Evolutionary conservation across 2,797 vertebrate genomes (phyloP).

Genomic region (Pangasius macronema): DNA sequence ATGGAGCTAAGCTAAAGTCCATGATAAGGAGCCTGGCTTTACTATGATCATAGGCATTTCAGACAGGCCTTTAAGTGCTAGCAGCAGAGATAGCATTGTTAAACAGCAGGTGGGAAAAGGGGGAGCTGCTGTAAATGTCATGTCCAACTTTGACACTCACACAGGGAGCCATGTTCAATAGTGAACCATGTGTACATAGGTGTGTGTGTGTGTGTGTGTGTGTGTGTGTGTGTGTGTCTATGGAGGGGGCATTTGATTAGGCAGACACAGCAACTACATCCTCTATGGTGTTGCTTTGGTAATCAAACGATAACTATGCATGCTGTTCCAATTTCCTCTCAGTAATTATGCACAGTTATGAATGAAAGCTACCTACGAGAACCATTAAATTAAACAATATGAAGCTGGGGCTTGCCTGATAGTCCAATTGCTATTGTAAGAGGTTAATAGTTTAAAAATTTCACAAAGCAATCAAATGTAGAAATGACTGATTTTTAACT

Average conservation of each 20-base stretch:
- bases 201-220: conserved; percentile 17
- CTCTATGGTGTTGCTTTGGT: conserved; percentile 46
- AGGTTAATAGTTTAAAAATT: conserved; percentile 26
- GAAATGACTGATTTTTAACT: neutral
- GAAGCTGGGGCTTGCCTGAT: conserved; percentile 46
- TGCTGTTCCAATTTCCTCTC: conserved; percentile 53
- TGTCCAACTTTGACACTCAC: conserved; percentile 47
- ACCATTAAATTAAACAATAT: conserved; percentile 45
- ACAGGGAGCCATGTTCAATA: conserved; percentile 40
- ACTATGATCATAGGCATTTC: conserved; percentile 24
- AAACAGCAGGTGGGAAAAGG: conserved; percentile 58
- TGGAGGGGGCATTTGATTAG: conserved; percentile 49
- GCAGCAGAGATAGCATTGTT: conserved; percentile 47
- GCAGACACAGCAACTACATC: conserved; percentile 44
- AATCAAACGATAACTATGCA: conserved; percentile 50
- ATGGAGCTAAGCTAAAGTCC: neutral
- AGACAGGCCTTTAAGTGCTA: conserved; percentile 27
- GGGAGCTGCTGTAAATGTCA: conserved; percentile 62
- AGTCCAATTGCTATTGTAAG: conserved; percentile 21
- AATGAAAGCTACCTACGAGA: conserved; percentile 55
- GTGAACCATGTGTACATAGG: conserved; percentile 26
- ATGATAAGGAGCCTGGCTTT: conserved; percentile 13
- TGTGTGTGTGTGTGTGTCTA: conserved; percentile 16
- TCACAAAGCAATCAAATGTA: conserved; percentile 22
- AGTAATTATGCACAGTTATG: conserved; percentile 55